phyloP scores from a whole-genome alignment of 2,113 vertebrate species.

The Zootoca vivipara region DNA sequence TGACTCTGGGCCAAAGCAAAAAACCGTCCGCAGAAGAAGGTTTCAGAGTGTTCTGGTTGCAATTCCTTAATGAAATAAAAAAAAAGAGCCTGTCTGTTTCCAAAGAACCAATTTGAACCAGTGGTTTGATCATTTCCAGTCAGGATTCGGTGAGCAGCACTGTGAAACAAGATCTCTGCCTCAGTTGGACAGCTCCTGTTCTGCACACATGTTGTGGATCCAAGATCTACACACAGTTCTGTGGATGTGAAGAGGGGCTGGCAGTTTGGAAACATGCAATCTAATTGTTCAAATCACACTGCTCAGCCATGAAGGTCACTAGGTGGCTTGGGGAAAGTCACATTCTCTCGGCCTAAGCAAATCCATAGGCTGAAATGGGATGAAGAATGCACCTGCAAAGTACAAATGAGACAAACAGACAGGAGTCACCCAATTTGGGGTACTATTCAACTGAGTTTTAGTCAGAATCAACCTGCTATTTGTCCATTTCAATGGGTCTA shows the following conservation, averaged over 20 bases:
- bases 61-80: background rate
- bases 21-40: background rate
- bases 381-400: background rate
- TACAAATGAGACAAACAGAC: background rate
- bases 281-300: background rate
- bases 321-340: background rate
- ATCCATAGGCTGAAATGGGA: background rate
- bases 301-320: background rate
- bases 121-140: background rate
- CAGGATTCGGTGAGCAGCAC: background rate
- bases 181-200: background rate
- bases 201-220: background rate
- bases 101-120: too few species aligned
- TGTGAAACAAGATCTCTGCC: background rate
- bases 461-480: too few species aligned
- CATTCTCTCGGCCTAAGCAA: background rate
- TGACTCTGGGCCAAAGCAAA: background rate
- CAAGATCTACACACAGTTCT: background rate
- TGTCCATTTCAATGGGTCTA: too few species aligned
- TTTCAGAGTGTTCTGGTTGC: background rate
- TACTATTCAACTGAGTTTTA: background rate
- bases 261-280: background rate
- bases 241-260: background rate
- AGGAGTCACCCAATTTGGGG: background rate
- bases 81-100: background rate